phyloP scores from a whole-genome alignment of 2,113 vertebrate species.

The Corynorhinus townsendii region DNA sequence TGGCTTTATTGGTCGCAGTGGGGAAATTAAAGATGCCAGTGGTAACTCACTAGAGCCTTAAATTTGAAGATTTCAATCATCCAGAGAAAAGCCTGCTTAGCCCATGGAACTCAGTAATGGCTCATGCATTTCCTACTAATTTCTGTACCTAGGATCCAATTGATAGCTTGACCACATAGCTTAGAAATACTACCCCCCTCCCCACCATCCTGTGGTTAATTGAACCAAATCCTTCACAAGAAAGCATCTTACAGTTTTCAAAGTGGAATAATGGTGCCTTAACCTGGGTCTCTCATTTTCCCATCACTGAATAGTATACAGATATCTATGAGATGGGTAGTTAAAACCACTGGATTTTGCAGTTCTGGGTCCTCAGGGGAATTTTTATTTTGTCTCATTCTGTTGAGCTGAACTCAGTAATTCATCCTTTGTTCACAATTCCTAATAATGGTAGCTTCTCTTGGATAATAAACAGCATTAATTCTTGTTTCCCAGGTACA shows the following conservation, averaged over 20 bases:
- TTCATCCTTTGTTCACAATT: background rate
- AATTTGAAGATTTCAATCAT: background rate
- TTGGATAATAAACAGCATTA: background rate
- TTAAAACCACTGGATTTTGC: background rate
- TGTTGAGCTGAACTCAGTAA: background rate
- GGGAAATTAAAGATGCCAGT: background rate
- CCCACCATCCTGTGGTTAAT: background rate
- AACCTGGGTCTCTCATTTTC: background rate
- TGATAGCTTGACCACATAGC: background rate
- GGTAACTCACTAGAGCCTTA: background rate
- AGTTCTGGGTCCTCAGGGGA: background rate
- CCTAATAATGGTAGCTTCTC: background rate
- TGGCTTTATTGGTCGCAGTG: background rate
- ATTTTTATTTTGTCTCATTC: conserved; percentile 6
- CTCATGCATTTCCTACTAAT: background rate
- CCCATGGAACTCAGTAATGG: background rate
- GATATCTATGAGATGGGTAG: background rate
- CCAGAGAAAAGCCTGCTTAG: background rate
- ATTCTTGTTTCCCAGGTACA: background rate
- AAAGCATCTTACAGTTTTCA: background rate
- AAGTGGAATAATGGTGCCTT: background rate
- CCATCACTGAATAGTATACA: background rate
- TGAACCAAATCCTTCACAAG: conserved; percentile 36
- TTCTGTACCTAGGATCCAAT: background rate
- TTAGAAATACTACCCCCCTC: background rate